These are phyloP conservation scores for Drosophila pseudoobscura DNA, from an alignment of 1,140 invertebrate genomes.

Conservation along the genomic window DNA sequence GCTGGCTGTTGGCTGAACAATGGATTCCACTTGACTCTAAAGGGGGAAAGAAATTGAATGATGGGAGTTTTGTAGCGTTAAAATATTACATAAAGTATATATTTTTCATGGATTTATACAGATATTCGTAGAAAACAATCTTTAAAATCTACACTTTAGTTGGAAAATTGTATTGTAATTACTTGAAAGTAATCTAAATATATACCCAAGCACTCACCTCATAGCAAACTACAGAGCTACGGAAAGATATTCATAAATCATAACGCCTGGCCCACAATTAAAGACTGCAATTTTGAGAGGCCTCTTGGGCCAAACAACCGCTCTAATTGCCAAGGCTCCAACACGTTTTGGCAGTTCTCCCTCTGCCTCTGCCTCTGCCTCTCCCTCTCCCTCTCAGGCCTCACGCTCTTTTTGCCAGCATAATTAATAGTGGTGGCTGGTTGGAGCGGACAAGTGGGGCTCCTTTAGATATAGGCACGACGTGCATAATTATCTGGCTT, in stretches of 20 bases:
- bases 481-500: constrained; percentile 74
- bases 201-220: constrained; percentile 30
- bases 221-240: constrained; percentile 32
- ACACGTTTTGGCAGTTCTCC: constrained; percentile 23
- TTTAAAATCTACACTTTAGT: background rate
- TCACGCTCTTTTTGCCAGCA: constrained; percentile 14
- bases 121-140: too few relatives aligned
- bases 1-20: constrained; percentile 69
- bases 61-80: background rate
- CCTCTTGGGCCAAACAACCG: constrained; percentile 24
- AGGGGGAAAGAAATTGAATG: background rate
- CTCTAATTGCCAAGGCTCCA: constrained; percentile 51
- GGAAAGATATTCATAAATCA: constrained; percentile 61
- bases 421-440: constrained; percentile 45
- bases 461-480: constrained; percentile 54
- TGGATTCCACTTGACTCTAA: constrained; percentile 81
- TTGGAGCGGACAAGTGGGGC: constrained; percentile 24
- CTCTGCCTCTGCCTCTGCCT: background rate
- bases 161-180: constrained; percentile 1
- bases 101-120: too few relatives aligned
- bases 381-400: background rate
- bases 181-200: background rate
- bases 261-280: constrained; percentile 51
- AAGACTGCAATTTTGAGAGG: constrained; percentile 60
- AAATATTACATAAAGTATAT: background rate